phyloP scores from a whole-genome alignment of 2,888 invertebrate genomes.

The Drosophila nigricruria region DNA sequence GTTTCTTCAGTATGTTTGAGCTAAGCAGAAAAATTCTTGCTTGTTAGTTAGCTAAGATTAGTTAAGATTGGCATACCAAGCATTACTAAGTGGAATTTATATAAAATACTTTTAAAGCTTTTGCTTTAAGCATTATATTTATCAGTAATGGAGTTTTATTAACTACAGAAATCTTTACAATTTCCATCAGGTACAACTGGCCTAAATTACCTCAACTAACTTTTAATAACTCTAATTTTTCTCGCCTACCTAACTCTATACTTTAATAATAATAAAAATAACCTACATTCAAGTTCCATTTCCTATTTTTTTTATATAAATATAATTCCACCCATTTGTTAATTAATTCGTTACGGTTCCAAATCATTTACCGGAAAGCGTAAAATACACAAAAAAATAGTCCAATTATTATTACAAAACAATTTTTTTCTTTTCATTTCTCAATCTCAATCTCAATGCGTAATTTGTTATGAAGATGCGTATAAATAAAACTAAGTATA shows the following conservation, averaged over 20 bases:
- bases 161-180: no score
- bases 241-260: not conserved
- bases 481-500: conserved; percentile 29
- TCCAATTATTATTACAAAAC: conserved; percentile 6
- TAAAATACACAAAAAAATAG: not conserved
- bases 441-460: not conserved
- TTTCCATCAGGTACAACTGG: not conserved
- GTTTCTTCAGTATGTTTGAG: not conserved
- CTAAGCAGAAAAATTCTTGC: no score
- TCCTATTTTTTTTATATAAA: not conserved
- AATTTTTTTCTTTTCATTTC: not conserved
- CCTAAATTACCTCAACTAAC: not conserved
- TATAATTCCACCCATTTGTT: not conserved
- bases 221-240: not conserved
- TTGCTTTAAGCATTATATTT: no score
- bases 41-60: no score
- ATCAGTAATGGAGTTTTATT: no score
- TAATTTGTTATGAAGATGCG: conserved; percentile 7
- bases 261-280: not conserved
- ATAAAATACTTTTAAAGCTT: no score
- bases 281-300: not conserved
- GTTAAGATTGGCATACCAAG: no score
- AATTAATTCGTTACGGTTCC: conserved; percentile 14
- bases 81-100: no score
- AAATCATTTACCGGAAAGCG: conserved; percentile 12